Base-by-base conservation (phyloP, 1,140 invertebrate species). In the Drosophila equinoxialis region DNA sequence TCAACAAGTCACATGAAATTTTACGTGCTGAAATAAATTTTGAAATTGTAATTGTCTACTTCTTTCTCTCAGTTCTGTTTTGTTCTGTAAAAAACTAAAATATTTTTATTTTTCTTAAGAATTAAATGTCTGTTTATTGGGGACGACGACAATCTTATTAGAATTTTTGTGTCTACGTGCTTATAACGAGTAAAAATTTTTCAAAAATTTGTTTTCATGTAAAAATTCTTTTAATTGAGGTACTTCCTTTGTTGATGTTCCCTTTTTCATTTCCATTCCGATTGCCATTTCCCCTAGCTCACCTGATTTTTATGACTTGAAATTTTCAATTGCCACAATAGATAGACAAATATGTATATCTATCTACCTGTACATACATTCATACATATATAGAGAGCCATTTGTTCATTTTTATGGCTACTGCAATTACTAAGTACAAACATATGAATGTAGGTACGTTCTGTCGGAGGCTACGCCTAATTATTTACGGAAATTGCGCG, bases 401-500 rank as follows among this genome's bases (percentile, higher is more conserved):
- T 37, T 59, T 11, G 57, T 59, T 17, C n/a, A 37, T 59, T 59
- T 71, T 74, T n/a, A 65, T 71, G 71, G 51, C 41, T 23, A 75
- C 64, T 76, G 59, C 74, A 39, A 68, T 51, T 51, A 37, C 33
- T 39, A 14, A 59, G 57, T 37, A 65, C 65, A 39, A 13, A n/a
- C 3, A 37, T 3, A 37, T 30, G 30, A 3, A 26, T 26, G 23
- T 30, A 30, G 30, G 30, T 37, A 37, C 35, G 10, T 37, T 10
- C 37, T 13, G 59, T 37, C 66, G 10, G 39, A 8, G 45, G 45
- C 7, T 51, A 51, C 20, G 75, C 48, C 79, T 87, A 89, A 87
- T 87, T 87, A 87, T 87, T 68, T 83, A 74, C 81, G 89, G 89
- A 91, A 91, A 91, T 91, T 91, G 81, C 73, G 71, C 74, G 72